Evolutionary conservation across 2,113 vertebrate species (phyloP).

Genomic region (Phrynocephalus versicolor): DNA sequence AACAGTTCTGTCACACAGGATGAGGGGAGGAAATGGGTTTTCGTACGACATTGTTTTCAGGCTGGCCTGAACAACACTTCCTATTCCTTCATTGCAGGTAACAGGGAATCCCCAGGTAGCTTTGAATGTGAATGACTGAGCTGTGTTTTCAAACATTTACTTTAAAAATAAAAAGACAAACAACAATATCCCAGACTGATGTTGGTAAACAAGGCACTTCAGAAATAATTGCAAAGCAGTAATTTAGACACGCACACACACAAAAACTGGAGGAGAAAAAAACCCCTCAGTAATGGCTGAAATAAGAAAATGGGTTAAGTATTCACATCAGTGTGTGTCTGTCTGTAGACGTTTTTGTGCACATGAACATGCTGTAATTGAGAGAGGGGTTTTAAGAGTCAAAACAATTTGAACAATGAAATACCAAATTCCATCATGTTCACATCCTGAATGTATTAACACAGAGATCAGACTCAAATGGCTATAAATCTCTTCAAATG

Average conservation of each 20-base stretch:
- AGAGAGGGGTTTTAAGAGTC: not conserved
- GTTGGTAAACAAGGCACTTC: slow-evolving; percentile 30
- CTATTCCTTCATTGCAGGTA: slow-evolving; percentile 6
- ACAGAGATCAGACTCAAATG: not conserved
- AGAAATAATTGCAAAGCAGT: slow-evolving; percentile 28
- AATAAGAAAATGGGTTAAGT: not conserved
- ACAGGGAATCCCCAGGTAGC: not conserved
- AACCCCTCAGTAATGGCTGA: not conserved
- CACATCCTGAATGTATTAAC: not conserved
- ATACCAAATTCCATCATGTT: not conserved
- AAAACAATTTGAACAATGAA: slow-evolving; percentile 5
- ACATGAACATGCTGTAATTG: not conserved
- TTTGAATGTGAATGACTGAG: slow-evolving; percentile 11
- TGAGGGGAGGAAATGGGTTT: not conserved
- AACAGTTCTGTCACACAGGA: slow-evolving; percentile 48
- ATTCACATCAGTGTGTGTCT: not conserved
- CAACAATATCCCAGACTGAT: not conserved
- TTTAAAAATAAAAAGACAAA: not conserved
- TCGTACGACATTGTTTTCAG: not conserved
- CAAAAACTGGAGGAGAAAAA: not conserved
- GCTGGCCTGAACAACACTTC: not conserved
- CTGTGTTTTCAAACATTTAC: not conserved
- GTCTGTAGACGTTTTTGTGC: not conserved
- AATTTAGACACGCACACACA: not conserved
- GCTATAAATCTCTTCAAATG: not conserved